Evolutionary conservation across 2,113 vertebrate species (phyloP), one percentile per base, ranked within the genome.

Genomic region (Grus americana): DNA sequence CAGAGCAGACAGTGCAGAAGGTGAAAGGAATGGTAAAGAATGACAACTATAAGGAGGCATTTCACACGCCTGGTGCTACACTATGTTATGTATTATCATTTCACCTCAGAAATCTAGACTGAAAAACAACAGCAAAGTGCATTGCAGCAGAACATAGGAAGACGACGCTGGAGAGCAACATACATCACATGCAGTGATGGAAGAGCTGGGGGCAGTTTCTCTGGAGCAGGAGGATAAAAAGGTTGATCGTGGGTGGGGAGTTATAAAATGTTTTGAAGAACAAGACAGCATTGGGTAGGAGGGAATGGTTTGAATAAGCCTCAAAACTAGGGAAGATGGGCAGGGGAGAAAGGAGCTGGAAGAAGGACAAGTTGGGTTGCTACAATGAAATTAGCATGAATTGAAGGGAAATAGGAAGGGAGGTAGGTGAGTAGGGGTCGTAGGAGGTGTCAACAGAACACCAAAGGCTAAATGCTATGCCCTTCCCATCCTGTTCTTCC

Each of bases 101-200:
- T 88, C 49, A 88, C 3, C 5, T 58, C 46, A 40, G 58, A 79
- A 83, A 78, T 24, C 5, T 17, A 2, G 27, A 49, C 44, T 0
- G 5, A 44, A 79, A 92, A 47, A 3, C 29, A 50, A 12, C n/a
- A 66, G 38, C 26, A 21, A 21, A 17, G 16, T 11, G 9, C 19
- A 1, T 65, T 32, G 49, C 12, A n/a, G 47, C 34, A 82, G 50
- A 65, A 68, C 0, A 1, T 9, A 9, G 66, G 55, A 30, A 54
- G 23, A 19, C 4, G 6, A 4, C 0, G 9, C 15, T 29, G 1
- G 2, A 79, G 52, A 63, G 29, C 44, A 63, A 16, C 11, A 6
- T 11, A 4, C 6, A 10, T 27, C 7, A 10, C 13, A 2, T 1
- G 4, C 23, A 10, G 16, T 7, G 32, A 12, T 55, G 26, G 46